A percentile compares a stretch with the other conserved stretches of the same genome.
These are phyloP conservation scores for Paramormyrops hopkinsi DNA, from an alignment of 2,797 vertebrate genomes.

Conservation along the genomic window DNA sequence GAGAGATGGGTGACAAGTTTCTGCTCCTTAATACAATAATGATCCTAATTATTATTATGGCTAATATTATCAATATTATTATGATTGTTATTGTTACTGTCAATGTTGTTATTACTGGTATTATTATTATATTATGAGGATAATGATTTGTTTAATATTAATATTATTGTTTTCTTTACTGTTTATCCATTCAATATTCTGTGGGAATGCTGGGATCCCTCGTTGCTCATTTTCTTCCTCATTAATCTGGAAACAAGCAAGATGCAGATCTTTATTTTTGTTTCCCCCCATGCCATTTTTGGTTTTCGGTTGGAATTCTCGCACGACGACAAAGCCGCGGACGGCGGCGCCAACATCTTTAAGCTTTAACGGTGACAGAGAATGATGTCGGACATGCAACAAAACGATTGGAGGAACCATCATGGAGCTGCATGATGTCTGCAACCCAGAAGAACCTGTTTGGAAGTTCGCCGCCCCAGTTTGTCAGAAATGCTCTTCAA, in stretches of 20 bases:
- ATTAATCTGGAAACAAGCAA: slow-evolving; percentile 17
- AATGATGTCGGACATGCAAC: neutral
- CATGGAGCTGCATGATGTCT: neutral
- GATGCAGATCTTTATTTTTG: slow-evolving; percentile 49
- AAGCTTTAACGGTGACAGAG: neutral
- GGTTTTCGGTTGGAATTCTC: slow-evolving; percentile 54
- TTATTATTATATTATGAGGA: slow-evolving; percentile 57
- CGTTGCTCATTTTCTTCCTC: neutral
- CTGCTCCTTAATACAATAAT: slow-evolving; percentile 73
- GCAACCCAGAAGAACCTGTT: slow-evolving; percentile 55
- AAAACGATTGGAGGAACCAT: neutral
- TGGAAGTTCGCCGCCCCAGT: slow-evolving; percentile 50
- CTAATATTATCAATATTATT: slow-evolving; percentile 71
- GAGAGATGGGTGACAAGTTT: slow-evolving; percentile 77
- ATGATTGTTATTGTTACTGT: slow-evolving; percentile 75
- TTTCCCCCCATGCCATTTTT: slow-evolving; percentile 43
- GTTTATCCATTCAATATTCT: slow-evolving; percentile 38
- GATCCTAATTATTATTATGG: slow-evolving; percentile 71
- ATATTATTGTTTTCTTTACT: slow-evolving; percentile 40
- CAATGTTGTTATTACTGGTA: slow-evolving; percentile 74
- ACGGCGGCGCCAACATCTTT: neutral
- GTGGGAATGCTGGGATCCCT: slow-evolving; percentile 45
- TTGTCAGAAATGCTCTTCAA: slow-evolving; percentile 60
- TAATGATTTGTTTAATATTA: slow-evolving; percentile 39
- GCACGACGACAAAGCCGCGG: neutral